A percentile compares a stretch with the other conserved stretches of the same genome.
These are phyloP conservation scores for Sphaerodactylus townsendi DNA, from an alignment of 2,113 vertebrate genomes.

Conservation along the genomic window DNA sequence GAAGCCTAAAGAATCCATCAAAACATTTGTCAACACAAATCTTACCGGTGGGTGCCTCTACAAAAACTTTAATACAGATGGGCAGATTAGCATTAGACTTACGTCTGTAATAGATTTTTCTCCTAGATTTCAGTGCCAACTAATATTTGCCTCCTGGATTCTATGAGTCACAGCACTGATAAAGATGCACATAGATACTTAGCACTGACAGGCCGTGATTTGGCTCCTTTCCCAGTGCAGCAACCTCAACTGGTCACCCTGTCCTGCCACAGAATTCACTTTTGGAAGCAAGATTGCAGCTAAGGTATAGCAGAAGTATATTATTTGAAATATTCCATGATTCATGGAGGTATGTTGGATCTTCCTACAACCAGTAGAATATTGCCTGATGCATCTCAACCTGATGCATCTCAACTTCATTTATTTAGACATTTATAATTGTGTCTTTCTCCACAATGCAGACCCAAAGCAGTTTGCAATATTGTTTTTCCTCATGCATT, in stretches of 20 bases:
- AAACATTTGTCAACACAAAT: neutral
- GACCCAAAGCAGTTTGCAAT: too few relatives aligned
- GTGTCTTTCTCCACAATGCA: too few relatives aligned
- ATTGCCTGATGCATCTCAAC: neutral
- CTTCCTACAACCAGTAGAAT: neutral
- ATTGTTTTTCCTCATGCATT: too few relatives aligned
- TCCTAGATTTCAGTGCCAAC: slow-evolving; percentile 51
- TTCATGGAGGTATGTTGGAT: neutral
- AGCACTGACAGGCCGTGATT: neutral
- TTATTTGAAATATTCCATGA: neutral
- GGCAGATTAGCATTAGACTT: slow-evolving; percentile 41
- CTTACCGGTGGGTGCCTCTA: slow-evolving; percentile 5
- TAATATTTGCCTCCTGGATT: slow-evolving; percentile 59
- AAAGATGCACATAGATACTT: neutral
- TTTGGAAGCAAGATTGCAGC: neutral
- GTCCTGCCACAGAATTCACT: neutral
- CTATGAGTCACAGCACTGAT: slow-evolving; percentile 1
- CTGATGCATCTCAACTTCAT: neutral
- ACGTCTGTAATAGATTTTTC: slow-evolving; percentile 44
- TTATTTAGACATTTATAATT: too few relatives aligned
- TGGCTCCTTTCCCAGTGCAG: too few relatives aligned
- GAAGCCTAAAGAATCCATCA: neutral
- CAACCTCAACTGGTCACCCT: neutral
- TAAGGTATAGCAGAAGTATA: neutral
- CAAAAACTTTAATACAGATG: slow-evolving; percentile 39